A percentile compares a stretch with the other conserved stretches of the same genome.
Conservation (phyloP, 2,888 invertebrate species). For the Thymelicus sylvestris region DNA sequence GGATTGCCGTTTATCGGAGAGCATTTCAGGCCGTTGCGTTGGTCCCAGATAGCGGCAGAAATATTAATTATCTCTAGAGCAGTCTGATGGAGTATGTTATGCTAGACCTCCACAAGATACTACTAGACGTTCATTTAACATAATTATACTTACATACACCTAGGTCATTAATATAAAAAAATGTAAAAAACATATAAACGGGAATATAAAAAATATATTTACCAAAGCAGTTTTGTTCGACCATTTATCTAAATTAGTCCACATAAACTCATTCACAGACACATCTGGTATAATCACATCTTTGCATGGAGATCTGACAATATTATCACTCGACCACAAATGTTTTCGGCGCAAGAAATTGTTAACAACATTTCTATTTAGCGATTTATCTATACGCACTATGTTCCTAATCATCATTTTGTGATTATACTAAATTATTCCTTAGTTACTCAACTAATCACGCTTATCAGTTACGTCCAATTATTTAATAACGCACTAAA, state of each 20-base stretch:
- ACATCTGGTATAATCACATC: slow-evolving; percentile 77
- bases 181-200: no score
- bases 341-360: slow-evolving; percentile 33
- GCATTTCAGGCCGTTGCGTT: no score
- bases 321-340: slow-evolving; percentile 63
- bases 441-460: background rate
- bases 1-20: no score
- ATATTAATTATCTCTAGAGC: no score
- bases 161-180: no score
- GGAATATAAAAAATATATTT: slow-evolving; percentile 43
- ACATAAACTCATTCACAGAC: slow-evolving; percentile 84
- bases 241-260: slow-evolving; percentile 86
- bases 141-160: no score
- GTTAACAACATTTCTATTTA: slow-evolving; percentile 15
- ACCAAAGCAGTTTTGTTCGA: slow-evolving; percentile 86
- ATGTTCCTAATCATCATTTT: slow-evolving; percentile 54
- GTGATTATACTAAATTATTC: background rate
- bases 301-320: slow-evolving; percentile 76
- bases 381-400: slow-evolving; percentile 85
- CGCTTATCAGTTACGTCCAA: background rate
- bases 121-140: no score
- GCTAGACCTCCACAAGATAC: no score
- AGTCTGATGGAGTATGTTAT: no score
- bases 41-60: no score
- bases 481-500: no score